Conservation (phyloP, 2,888 invertebrate species). For the Salticus scenicus region DNA sequence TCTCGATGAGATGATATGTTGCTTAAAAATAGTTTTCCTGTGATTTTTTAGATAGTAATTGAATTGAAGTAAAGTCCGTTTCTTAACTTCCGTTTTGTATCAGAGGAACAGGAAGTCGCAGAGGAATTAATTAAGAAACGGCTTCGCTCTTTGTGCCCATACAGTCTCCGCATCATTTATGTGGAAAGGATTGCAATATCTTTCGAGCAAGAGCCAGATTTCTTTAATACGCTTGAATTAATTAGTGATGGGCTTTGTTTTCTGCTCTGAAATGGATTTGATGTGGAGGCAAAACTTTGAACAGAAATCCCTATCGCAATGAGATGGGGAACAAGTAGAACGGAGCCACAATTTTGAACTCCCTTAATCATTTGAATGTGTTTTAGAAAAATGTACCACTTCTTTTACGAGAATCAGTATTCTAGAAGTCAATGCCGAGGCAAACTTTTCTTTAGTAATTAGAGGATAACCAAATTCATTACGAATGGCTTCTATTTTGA, state of each 20-base stretch:
- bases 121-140: conserved; percentile 53
- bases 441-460: background rate
- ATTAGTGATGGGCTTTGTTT: conserved; percentile 58
- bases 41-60: background rate
- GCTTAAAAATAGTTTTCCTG: conserved; percentile 4
- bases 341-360: conserved; percentile 15
- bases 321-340: conserved; percentile 8
- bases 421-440: background rate
- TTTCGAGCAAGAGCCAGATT: conserved; percentile 53
- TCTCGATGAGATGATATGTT: background rate
- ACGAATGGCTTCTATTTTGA: background rate
- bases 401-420: background rate
- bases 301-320: conserved; percentile 43
- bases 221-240: conserved; percentile 64
- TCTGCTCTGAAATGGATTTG: conserved; percentile 24
- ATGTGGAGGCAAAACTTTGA: conserved; percentile 33
- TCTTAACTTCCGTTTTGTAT: conserved; percentile 40
- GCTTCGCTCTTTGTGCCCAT: background rate
- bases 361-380: background rate
- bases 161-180: conserved; percentile 44
- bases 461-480: background rate
- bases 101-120: conserved; percentile 29
- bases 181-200: conserved; percentile 60
- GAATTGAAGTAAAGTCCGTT: conserved; percentile 33
- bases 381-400: background rate